Conservation (phyloP, 2,888 invertebrate genomes). For the Limnephilus auricula region DNA sequence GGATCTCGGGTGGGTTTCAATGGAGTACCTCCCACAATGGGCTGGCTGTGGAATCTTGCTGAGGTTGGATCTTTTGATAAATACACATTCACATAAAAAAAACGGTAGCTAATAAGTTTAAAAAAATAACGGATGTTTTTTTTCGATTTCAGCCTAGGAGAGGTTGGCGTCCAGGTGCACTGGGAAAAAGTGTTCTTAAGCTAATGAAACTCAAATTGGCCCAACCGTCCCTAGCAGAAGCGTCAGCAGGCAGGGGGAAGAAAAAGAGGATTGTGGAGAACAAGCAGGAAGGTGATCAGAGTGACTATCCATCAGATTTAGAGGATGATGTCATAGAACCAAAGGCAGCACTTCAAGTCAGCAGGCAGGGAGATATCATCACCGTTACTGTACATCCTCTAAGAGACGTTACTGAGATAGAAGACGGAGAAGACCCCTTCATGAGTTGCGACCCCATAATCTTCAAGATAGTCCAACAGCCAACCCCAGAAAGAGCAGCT, state of each 20-base stretch:
- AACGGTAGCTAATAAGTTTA: neutral
- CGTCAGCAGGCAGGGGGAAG: constrained; percentile 70
- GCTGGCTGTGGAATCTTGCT: constrained; percentile 81
- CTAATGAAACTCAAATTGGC: constrained; percentile 73
- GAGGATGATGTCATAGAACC: constrained; percentile 76
- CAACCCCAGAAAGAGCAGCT: constrained; percentile 78
- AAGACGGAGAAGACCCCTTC: constrained; percentile 81
- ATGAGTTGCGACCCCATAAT: constrained; percentile 83
- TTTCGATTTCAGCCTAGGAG: constrained; percentile 71
- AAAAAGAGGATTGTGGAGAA: constrained; percentile 72
- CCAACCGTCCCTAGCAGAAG: neutral
- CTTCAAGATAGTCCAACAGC: constrained; percentile 82
- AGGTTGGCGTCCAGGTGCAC: constrained; percentile 79
- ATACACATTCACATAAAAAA: neutral
- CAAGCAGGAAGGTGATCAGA: constrained; percentile 67
- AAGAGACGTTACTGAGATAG: constrained; percentile 79
- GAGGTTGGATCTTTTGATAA: neutral
- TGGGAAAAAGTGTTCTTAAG: constrained; percentile 76
- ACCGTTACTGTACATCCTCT: constrained; percentile 81
- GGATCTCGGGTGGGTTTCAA: constrained; percentile 71
- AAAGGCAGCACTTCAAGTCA: constrained; percentile 81
- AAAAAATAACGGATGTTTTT: neutral
- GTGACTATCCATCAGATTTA: constrained; percentile 69
- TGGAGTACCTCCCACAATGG: constrained; percentile 81
- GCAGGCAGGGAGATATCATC: constrained; percentile 82